Conservation (phyloP, 2,113 vertebrate genomes). For the Petromus typicus region DNA sequence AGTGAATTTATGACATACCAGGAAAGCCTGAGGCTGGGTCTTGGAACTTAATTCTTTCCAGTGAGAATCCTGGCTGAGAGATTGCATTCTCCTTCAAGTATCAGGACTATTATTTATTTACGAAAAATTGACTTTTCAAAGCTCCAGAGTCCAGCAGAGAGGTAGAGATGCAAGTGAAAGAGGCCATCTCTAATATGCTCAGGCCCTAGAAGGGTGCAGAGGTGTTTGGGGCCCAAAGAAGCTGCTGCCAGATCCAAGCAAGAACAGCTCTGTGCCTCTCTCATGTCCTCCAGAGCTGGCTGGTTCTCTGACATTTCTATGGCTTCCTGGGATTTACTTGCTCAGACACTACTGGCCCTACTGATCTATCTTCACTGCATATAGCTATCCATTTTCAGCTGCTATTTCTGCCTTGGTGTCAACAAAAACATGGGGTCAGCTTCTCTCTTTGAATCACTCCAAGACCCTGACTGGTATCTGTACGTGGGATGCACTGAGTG, state of each 20-base stretch:
- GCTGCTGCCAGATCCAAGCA: neutral
- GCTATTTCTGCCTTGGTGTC: neutral
- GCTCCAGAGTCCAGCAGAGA: neutral
- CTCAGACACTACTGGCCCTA: neutral
- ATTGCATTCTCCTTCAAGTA: neutral
- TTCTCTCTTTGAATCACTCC: neutral
- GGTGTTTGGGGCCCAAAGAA: neutral
- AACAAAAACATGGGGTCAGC: neutral
- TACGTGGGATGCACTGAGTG: too few species aligned
- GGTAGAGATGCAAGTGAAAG: neutral
- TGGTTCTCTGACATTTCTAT: neutral
- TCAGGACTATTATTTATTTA: neutral
- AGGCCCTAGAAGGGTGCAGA: neutral
- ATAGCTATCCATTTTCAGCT: too few species aligned
- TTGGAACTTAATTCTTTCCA: neutral
- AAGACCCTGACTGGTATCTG: neutral
- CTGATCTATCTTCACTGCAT: rapidly evolving
- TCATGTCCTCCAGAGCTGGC: rapidly evolving
- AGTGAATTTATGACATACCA: neutral
- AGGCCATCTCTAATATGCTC: neutral
- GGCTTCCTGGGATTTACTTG: neutral
- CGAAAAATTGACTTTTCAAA: neutral
- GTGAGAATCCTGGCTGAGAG: neutral
- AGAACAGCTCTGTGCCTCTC: neutral
- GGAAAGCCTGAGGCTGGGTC: too few species aligned